Evolutionary conservation across 2,888 invertebrate species (phyloP).

Genomic region (Drosophila nigricruria): DNA sequence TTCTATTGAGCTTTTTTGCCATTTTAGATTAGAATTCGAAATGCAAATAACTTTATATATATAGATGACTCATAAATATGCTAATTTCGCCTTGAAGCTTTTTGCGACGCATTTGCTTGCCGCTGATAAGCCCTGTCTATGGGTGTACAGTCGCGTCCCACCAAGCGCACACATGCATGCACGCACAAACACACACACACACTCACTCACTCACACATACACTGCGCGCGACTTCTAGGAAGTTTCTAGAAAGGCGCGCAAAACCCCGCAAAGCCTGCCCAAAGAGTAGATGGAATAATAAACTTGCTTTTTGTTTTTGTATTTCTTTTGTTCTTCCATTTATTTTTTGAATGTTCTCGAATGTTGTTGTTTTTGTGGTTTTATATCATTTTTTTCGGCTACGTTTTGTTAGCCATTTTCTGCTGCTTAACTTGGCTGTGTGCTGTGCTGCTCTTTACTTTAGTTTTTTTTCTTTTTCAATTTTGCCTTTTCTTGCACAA

Average conservation of each 20-base stretch:
- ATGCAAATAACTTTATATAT: neutral
- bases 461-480: constrained; percentile 37
- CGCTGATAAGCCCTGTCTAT: constrained; percentile 30
- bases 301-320: constrained; percentile 42
- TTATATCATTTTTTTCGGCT: constrained; percentile 21
- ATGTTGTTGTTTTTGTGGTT: constrained; percentile 42
- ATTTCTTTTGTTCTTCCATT: constrained; percentile 64
- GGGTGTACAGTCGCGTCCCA: constrained; percentile 49
- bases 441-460: constrained; percentile 15
- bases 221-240: constrained; percentile 5
- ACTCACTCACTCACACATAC: neutral
- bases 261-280: too few species aligned
- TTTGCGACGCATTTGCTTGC: constrained; percentile 9
- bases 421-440: constrained; percentile 22
- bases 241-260: constrained; percentile 40
- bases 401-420: constrained; percentile 32
- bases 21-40: neutral
- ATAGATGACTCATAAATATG: constrained; percentile 7
- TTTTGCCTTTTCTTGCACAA: constrained; percentile 32
- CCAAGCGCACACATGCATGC: neutral
- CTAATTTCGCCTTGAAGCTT: constrained; percentile 2
- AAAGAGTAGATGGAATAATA: constrained; percentile 35
- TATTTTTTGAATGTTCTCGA: constrained; percentile 76
- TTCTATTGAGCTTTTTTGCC: neutral
- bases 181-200: neutral